phyloP scores from a whole-genome alignment of 2,113 vertebrate species.

The Calyptomena viridis region DNA sequence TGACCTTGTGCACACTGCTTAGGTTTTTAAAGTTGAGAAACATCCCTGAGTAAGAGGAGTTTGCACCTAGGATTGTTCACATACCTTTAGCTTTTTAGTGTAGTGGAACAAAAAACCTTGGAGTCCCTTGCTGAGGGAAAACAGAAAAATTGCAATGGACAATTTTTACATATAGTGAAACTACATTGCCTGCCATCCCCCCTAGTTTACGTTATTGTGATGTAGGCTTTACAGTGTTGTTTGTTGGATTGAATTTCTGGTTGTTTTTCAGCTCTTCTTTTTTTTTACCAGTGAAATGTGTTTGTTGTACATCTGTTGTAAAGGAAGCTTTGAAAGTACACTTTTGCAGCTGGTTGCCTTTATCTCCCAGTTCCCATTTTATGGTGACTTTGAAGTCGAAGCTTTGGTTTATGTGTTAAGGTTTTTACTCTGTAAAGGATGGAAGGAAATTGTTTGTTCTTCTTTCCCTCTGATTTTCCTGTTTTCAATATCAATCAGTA shows the following conservation, averaged over 20 bases:
- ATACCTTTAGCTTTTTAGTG: neutral
- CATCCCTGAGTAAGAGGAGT: neutral
- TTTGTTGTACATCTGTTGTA: neutral
- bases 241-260: neutral
- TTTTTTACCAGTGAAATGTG: neutral
- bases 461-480: neutral
- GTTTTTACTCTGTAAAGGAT: neutral
- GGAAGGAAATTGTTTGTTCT: neutral
- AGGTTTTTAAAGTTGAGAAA: neutral
- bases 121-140: neutral
- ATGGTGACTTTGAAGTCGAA: conserved; percentile 10
- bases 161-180: neutral
- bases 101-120: neutral
- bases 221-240: neutral
- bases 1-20: neutral
- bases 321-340: neutral
- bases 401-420: neutral
- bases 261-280: neutral
- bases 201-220: neutral
- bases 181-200: neutral
- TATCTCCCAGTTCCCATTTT: neutral
- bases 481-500: neutral
- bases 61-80: neutral
- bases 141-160: neutral
- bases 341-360: neutral